Conservation (phyloP, 2,888 invertebrate species). For the Drosophila diplacantha region DNA sequence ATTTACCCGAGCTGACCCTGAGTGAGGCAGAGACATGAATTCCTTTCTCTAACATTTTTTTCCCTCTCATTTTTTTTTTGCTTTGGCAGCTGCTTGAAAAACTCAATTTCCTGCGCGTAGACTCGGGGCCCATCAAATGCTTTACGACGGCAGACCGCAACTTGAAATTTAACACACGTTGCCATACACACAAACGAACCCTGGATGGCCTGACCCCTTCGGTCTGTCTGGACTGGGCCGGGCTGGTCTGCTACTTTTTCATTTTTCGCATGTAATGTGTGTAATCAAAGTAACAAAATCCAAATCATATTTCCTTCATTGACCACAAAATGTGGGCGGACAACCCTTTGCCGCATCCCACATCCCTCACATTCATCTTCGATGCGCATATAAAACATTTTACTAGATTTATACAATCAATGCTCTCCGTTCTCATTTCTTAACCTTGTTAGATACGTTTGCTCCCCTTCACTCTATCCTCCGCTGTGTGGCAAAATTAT, state of each 20-base stretch:
- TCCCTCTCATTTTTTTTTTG: constrained; percentile 35
- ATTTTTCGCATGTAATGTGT: constrained; percentile 70
- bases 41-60: constrained; percentile 8
- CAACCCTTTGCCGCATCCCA: constrained; percentile 54
- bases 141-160: constrained; percentile 54
- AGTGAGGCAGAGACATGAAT: constrained; percentile 48
- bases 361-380: constrained; percentile 23
- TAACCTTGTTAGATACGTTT: constrained; percentile 73
- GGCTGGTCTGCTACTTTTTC: constrained; percentile 55
- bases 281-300: constrained; percentile 74
- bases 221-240: constrained; percentile 35
- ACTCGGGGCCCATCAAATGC: constrained; percentile 60
- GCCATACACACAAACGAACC: constrained; percentile 15
- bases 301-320: constrained; percentile 77
- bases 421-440: constrained; percentile 53
- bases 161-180: constrained; percentile 67
- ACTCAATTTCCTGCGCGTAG: constrained; percentile 74
- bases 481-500: constrained; percentile 61
- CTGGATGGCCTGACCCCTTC: constrained; percentile 47
- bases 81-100: constrained; percentile 56
- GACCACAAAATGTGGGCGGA: constrained; percentile 68
- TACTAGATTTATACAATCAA: constrained; percentile 64
- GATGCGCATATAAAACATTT: constrained; percentile 66
- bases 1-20: constrained; percentile 62
- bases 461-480: constrained; percentile 7